Evolutionary conservation across 2,797 vertebrate genomes (phyloP).

Genomic region (Apogon hyalosoma): DNA sequence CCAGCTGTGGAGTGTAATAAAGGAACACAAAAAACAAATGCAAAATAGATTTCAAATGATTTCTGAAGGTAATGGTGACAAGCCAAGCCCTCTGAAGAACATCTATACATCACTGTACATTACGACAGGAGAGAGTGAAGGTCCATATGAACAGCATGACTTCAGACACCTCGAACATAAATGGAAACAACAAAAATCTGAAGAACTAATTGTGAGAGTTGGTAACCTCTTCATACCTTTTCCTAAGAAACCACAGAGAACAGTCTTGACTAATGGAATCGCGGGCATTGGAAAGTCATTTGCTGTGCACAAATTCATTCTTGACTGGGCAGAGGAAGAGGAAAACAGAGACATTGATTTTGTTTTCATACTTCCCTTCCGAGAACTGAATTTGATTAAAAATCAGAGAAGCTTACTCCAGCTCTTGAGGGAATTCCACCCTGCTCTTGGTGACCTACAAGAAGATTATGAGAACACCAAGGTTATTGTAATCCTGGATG

Average conservation of each 20-base stretch:
- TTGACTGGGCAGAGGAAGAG: constrained; percentile 62
- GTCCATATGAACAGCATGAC: constrained; percentile 23
- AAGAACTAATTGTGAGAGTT: background rate
- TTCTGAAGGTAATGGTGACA: constrained; percentile 35
- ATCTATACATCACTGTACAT: constrained; percentile 46
- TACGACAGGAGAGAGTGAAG: constrained; percentile 10
- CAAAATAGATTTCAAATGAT: background rate
- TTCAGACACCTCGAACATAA: background rate
- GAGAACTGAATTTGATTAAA: constrained; percentile 45
- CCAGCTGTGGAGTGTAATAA: background rate
- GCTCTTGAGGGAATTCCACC: constrained; percentile 51
- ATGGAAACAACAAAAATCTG: accelerated
- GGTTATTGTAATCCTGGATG: constrained; percentile 54
- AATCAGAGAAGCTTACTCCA: constrained; percentile 20
- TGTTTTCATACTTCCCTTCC: constrained; percentile 55
- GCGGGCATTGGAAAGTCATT: constrained; percentile 74
- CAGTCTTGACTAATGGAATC: constrained; percentile 53
- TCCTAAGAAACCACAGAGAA: constrained; percentile 1
- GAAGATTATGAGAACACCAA: background rate
- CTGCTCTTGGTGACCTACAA: accelerated
- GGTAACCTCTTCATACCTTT: constrained; percentile 28
- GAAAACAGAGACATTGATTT: constrained; percentile 44
- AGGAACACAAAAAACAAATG: constrained; percentile 7
- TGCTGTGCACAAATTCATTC: constrained; percentile 63
- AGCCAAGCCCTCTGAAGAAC: background rate